Base-by-base conservation (phyloP, 2,797 vertebrate genomes). In the Typhlichthys subterraneus region DNA sequence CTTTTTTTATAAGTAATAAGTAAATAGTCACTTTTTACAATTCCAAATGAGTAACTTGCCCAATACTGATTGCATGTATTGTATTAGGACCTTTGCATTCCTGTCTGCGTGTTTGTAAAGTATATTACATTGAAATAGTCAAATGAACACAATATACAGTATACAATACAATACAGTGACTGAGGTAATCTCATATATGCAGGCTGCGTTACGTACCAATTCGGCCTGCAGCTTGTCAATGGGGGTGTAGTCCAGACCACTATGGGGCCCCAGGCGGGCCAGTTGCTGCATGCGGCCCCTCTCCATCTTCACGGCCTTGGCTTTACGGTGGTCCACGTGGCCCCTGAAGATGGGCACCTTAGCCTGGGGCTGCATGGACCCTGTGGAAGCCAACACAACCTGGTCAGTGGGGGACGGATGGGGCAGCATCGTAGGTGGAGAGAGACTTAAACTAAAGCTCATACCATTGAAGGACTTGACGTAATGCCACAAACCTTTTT, bases 301-400 rank as follows among this genome's bases (percentile, higher is more conserved):
- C 49, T 89, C 89, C 38, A 81, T 76, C 83, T 90, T 95, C 91
- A 96, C 88, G 0, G 97, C 97, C 63, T 93, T 89, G 0, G 85
- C 93, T 81, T 98, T 99, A 59, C 92, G 91, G 61, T 94, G 95
- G 0, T 92, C 93, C 70, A 95, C 93, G 80, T 94, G 94, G 57
- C 90, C 92, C 0, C 90, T 93, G 59, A 92, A 92, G 19, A 96
- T 80, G 78, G 93, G 94, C 55, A 94, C 83, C 87, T 96, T 98
- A 71, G 82, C 81, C 67, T 91, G 89, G 0, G 91, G 76, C 75
- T 88, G 64, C 75, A 77, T 12, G 0, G 80, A 61, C 31, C 85
- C 83, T 0, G 80, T 71, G 6, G 66, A 17, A 3, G 63, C 73
- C 1, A 84, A 71, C 73, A 80, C 15, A 49, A 60, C 13, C 33